Evolutionary conservation across 1,140 invertebrate genomes (phyloP).

Genomic region (Anastatus disparis): DNA sequence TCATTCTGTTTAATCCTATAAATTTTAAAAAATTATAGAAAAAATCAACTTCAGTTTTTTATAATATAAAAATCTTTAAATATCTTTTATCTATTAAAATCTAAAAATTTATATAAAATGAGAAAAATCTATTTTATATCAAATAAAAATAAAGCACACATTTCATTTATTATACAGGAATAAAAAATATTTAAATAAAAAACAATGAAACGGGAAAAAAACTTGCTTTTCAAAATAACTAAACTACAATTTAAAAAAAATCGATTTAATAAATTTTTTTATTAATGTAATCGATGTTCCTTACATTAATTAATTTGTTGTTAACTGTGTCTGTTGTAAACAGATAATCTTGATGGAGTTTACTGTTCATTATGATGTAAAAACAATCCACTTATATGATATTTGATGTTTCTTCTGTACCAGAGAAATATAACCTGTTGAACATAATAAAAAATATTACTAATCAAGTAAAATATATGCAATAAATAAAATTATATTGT

Average conservation of each 20-base stretch:
- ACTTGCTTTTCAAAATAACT: not conserved
- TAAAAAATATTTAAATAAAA: not conserved
- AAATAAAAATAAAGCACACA: not conserved
- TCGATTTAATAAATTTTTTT: constrained; percentile 17
- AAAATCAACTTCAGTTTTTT: too few relatives aligned
- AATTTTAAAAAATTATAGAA: too few relatives aligned
- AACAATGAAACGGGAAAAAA: not conserved
- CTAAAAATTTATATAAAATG: too few relatives aligned
- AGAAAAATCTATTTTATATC: too few relatives aligned
- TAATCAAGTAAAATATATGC: not conserved
- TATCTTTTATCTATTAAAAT: too few relatives aligned
- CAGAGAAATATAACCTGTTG: too few relatives aligned
- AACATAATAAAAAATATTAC: not conserved
- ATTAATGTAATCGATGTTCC: constrained; percentile 28
- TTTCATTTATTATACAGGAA: not conserved
- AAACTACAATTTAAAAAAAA: constrained; percentile 21
- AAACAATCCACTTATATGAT: too few relatives aligned
- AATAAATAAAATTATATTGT: not conserved
- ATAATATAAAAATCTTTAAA: too few relatives aligned
- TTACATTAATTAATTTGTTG: constrained; percentile 36
- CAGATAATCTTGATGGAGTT: too few relatives aligned
- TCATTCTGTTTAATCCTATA: too few relatives aligned
- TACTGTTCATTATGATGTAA: too few relatives aligned
- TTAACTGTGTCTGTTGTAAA: not conserved
- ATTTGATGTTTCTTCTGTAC: too few relatives aligned